Conservation (phyloP, 2,888 invertebrate genomes). For the Gastracanthus pulcherrimus region DNA sequence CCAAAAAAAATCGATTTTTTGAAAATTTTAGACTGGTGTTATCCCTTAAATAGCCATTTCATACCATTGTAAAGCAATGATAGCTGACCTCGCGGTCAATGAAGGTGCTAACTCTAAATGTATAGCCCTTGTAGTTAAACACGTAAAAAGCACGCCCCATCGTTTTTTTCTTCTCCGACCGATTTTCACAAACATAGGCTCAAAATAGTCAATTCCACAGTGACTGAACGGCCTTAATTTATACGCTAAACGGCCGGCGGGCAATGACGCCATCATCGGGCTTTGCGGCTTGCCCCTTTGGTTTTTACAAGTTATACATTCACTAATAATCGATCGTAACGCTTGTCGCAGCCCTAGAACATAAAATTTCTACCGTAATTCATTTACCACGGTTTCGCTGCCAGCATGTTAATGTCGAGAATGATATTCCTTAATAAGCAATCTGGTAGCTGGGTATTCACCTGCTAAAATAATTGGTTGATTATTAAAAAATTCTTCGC, state of each 20-base stretch:
- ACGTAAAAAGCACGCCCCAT: no score
- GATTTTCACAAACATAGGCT: no score
- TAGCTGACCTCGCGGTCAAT: conserved; percentile 38
- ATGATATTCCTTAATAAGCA: no score
- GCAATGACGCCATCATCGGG: background rate
- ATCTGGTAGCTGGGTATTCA: background rate
- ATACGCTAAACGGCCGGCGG: background rate
- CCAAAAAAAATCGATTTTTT: no score
- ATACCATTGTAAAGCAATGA: conserved; percentile 52
- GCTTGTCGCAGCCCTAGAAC: background rate
- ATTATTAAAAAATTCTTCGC: no score
- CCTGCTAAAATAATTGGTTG: no score
- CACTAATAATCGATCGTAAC: background rate
- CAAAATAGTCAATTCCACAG: no score
- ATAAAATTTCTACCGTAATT: background rate
- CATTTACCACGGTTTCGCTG: no score
- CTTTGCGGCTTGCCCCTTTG: no score
- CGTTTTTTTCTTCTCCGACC: background rate
- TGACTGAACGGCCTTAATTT: background rate
- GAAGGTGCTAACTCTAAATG: background rate
- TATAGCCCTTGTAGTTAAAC: conserved; percentile 9
- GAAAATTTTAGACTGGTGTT: no score
- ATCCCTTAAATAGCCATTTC: no score
- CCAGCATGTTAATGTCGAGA: no score
- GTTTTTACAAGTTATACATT: background rate